phyloP scores from a whole-genome alignment of 30 jellyfish, hydroid and myxozoan genomes.

The Euphysa ruthae region DNA sequence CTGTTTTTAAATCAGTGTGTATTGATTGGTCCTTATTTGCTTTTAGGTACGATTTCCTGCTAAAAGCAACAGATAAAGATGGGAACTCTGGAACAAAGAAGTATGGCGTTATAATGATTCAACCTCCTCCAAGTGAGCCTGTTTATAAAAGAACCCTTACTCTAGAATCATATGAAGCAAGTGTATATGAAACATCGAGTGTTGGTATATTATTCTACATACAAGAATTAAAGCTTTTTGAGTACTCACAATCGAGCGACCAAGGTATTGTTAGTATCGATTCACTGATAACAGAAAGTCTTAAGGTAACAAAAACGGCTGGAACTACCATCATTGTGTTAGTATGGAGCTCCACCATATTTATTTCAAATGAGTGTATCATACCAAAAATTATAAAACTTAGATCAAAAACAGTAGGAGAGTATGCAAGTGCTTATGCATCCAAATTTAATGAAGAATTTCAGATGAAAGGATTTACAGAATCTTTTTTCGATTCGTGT shows the following conservation, averaged over 20 bases:
- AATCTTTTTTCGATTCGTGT: constrained; percentile 31
- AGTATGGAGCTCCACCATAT: constrained; percentile 32
- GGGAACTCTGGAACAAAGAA: constrained; percentile 16
- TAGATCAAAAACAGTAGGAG: constrained; percentile 33
- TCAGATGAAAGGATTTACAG: constrained; percentile 2
- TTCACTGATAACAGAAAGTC: neutral
- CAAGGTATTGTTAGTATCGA: constrained; percentile 10
- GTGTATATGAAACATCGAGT: constrained; percentile 15
- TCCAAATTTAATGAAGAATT: constrained; percentile 33
- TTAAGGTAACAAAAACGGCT: constrained; percentile 24
- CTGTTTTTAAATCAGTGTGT: too few species aligned
- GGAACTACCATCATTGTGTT: constrained; percentile 5
- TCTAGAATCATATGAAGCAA: neutral
- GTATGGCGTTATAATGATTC: neutral
- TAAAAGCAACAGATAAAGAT: constrained; percentile 57
- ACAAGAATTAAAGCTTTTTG: constrained; percentile 12
- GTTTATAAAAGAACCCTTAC: neutral
- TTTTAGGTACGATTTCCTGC: constrained; percentile 43
- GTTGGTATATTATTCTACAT: constrained; percentile 41
- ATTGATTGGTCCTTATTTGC: too few species aligned
- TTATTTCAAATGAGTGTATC: constrained; percentile 33
- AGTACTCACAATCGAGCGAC: neutral
- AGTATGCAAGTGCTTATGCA: constrained; percentile 24
- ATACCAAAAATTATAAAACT: constrained; percentile 6
- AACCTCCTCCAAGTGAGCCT: constrained; percentile 19